Evolutionary conservation across 1,140 invertebrate genomes (phyloP).

Genomic region (Trichoplusia ni): DNA sequence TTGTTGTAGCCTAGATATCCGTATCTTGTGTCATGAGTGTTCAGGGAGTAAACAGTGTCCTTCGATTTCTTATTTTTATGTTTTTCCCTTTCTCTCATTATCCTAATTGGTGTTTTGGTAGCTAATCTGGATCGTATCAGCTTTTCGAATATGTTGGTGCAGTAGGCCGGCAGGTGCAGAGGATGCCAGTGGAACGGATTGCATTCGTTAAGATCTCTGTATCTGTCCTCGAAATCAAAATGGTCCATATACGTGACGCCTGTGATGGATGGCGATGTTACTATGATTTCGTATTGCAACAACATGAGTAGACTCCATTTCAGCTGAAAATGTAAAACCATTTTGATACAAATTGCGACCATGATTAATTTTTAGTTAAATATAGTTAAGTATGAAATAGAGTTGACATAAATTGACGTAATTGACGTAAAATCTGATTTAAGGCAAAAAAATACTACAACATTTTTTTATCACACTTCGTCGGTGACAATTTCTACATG

Average conservation of each 20-base stretch:
- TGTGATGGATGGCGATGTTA: slow-evolving; percentile 52
- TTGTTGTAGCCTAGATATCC: not conserved
- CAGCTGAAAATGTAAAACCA: slow-evolving; percentile 21
- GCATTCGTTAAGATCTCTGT: slow-evolving; percentile 62
- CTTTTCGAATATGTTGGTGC: slow-evolving; percentile 55
- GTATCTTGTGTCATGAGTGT: not conserved
- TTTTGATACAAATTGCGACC: too few species aligned
- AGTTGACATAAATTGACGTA: too few species aligned
- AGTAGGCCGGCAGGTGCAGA: slow-evolving; percentile 63
- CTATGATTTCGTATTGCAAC: slow-evolving; percentile 15
- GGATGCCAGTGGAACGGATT: slow-evolving; percentile 70
- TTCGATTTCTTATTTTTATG: not conserved
- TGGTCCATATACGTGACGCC: slow-evolving; percentile 70
- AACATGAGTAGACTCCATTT: slow-evolving; percentile 11
- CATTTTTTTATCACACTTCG: too few species aligned
- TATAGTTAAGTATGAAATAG: too few species aligned
- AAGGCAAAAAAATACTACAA: too few species aligned
- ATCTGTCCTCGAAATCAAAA: slow-evolving; percentile 65
- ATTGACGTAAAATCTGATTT: too few species aligned
- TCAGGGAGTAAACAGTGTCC: not conserved
- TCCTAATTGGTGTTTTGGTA: slow-evolving; percentile 35
- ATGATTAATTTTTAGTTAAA: too few species aligned
- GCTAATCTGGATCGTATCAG: slow-evolving; percentile 48
- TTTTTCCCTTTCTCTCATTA: slow-evolving; percentile 40
- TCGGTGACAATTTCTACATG: too few species aligned